Evolutionary conservation across 2,888 invertebrate species (phyloP).

Genomic region (Scrobipalpa costella): DNA sequence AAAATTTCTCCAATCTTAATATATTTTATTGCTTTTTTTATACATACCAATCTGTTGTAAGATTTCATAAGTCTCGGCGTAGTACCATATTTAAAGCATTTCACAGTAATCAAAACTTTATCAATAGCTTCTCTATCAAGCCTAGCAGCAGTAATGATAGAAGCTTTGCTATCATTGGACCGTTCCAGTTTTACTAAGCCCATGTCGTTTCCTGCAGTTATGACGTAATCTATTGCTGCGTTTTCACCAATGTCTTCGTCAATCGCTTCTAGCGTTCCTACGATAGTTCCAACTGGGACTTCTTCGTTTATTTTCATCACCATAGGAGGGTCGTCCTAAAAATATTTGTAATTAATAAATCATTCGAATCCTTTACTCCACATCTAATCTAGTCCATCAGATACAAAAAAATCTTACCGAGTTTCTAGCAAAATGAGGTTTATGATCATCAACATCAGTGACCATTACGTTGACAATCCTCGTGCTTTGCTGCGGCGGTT

Average conservation of each 20-base stretch:
- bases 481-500: slow-evolving; percentile 88
- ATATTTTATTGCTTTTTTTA: too few relatives aligned
- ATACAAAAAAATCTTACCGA: slow-evolving; percentile 70
- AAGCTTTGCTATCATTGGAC: slow-evolving; percentile 83
- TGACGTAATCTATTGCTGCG: slow-evolving; percentile 87
- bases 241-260: slow-evolving; percentile 89
- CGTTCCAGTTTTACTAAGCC: slow-evolving; percentile 83
- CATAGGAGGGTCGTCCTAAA: slow-evolving; percentile 84
- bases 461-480: slow-evolving; percentile 85
- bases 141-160: slow-evolving; percentile 81
- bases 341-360: background rate
- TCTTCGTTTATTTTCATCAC: slow-evolving; percentile 85
- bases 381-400: background rate
- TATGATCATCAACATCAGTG: slow-evolving; percentile 89
- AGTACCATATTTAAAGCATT: slow-evolving; percentile 83
- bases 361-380: background rate
- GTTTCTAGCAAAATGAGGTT: slow-evolving; percentile 85
- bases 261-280: slow-evolving; percentile 85
- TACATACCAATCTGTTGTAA: slow-evolving; percentile 82
- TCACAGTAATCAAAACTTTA: slow-evolving; percentile 82
- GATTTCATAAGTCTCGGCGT: slow-evolving; percentile 69
- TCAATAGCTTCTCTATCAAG: slow-evolving; percentile 84
- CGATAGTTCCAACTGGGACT: slow-evolving; percentile 82
- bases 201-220: slow-evolving; percentile 87
- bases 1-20: too few relatives aligned